phyloP scores from a whole-genome alignment of 2,113 vertebrate genomes.

The Hippocampus abdominalis region DNA sequence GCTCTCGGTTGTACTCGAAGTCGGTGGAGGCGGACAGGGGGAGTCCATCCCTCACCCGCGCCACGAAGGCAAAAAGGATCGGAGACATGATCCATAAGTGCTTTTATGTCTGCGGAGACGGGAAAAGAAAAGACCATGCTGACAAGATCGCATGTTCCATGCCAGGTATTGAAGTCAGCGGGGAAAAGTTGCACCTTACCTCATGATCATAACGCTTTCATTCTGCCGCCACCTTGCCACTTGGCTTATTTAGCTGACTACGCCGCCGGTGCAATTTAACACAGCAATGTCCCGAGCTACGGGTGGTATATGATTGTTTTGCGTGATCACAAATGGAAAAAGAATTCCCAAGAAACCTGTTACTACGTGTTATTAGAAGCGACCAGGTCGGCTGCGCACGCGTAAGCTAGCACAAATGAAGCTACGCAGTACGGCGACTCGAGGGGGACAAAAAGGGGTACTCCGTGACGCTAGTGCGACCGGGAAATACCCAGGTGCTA shows the following conservation, averaged over 20 bases:
- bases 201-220: slow-evolving; percentile 45
- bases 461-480: no score
- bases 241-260: slow-evolving; percentile 36
- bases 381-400: neutral
- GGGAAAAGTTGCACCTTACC: slow-evolving; percentile 47
- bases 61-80: slow-evolving; percentile 94
- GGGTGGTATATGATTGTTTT: neutral
- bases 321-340: neutral
- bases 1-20: slow-evolving; percentile 82
- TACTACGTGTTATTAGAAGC: neutral
- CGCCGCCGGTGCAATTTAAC: slow-evolving; percentile 20
- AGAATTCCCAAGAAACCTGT: neutral
- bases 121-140: slow-evolving; percentile 3
- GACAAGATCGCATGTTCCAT: neutral
- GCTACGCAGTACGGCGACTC: neutral
- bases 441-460: slow-evolving; percentile 30
- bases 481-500: neutral
- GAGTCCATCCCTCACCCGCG: slow-evolving; percentile 90
- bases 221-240: slow-evolving; percentile 48
- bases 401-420: slow-evolving; percentile 45
- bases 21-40: slow-evolving; percentile 97
- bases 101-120: slow-evolving; percentile 67
- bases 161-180: neutral
- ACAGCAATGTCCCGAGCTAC: neutral
- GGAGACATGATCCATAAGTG: slow-evolving; percentile 85